phyloP scores from a whole-genome alignment of 1,140 invertebrate genomes.

The Apis florea region DNA sequence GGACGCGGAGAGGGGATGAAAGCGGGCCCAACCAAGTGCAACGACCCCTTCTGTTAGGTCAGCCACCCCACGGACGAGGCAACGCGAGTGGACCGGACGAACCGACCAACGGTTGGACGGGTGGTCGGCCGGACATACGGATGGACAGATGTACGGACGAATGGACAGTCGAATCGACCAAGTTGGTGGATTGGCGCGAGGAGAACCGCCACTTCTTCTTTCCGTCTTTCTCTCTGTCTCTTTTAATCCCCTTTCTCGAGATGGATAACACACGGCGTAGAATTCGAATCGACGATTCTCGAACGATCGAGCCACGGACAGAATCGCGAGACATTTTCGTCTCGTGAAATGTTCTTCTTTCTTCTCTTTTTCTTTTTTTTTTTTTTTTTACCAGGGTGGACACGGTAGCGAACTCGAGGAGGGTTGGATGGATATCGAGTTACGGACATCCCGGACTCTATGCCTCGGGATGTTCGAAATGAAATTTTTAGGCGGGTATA shows the following conservation, averaged over 20 bases:
- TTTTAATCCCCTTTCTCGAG: neutral
- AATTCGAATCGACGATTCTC: conserved; percentile 53
- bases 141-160: conserved; percentile 54
- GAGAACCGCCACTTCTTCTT: conserved; percentile 20
- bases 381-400: neutral
- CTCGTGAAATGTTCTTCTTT: neutral
- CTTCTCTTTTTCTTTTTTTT: neutral
- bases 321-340: conserved; percentile 13
- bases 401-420: neutral
- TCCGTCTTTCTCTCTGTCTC: neutral
- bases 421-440: conserved; percentile 15
- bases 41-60: conserved; percentile 78
- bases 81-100: conserved; percentile 46
- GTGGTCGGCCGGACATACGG: conserved; percentile 57
- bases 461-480: conserved; percentile 20
- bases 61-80: conserved; percentile 75
- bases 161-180: conserved; percentile 51
- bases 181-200: conserved; percentile 54
- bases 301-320: conserved; percentile 30
- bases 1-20: conserved; percentile 67
- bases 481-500: conserved; percentile 7
- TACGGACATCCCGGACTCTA: conserved; percentile 1
- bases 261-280: conserved; percentile 47
- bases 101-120: conserved; percentile 43
- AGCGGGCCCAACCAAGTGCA: conserved; percentile 76